A percentile compares a stretch with the other conserved stretches of the same genome.
Evolutionary conservation across 2,113 vertebrate species (phyloP).

Genomic region (Notarius lentiginosus): DNA sequence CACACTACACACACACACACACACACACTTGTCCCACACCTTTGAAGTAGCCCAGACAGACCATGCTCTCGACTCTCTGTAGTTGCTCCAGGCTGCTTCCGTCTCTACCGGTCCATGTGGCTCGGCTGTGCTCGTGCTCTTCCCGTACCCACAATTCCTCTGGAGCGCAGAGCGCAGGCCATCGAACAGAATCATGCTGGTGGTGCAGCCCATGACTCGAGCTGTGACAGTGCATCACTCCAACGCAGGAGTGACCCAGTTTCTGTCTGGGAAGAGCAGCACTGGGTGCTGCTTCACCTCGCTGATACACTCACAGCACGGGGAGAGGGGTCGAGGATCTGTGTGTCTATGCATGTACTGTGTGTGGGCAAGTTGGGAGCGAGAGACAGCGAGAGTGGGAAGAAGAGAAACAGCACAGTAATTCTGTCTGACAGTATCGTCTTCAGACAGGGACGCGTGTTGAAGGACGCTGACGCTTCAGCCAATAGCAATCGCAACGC

Average conservation of each 20-base stretch:
- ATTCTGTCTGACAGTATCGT: not conserved
- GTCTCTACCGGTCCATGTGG: conserved; percentile 79
- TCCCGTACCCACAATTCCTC: conserved; percentile 89
- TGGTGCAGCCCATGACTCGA: conserved; percentile 92
- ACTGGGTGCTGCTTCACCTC: conserved; percentile 7
- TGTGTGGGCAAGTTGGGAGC: conserved; percentile 56
- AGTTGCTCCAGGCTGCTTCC: conserved; percentile 71
- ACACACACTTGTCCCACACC: conserved; percentile 53
- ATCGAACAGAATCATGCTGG: conserved; percentile 88
- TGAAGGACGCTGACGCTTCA: conserved; percentile 43
- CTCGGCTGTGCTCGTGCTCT: conserved; percentile 86
- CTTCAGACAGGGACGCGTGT: too few relatives aligned
- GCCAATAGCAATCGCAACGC: not conserved
- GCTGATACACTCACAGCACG: conserved; percentile 43
- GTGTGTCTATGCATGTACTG: conserved; percentile 46
- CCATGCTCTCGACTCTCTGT: conserved; percentile 83
- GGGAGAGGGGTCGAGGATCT: conserved; percentile 46
- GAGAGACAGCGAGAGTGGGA: conserved; percentile 4
- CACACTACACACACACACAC: not conserved
- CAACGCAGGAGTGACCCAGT: conserved; percentile 61
- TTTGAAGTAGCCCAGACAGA: conserved; percentile 76
- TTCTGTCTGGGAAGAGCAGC: conserved; percentile 33
- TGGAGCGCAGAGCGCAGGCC: conserved; percentile 89
- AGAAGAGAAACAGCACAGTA: not conserved
- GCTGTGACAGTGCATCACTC: conserved; percentile 73